phyloP scores from a whole-genome alignment of 2,113 vertebrate species.

The Festucalex cinctus region DNA sequence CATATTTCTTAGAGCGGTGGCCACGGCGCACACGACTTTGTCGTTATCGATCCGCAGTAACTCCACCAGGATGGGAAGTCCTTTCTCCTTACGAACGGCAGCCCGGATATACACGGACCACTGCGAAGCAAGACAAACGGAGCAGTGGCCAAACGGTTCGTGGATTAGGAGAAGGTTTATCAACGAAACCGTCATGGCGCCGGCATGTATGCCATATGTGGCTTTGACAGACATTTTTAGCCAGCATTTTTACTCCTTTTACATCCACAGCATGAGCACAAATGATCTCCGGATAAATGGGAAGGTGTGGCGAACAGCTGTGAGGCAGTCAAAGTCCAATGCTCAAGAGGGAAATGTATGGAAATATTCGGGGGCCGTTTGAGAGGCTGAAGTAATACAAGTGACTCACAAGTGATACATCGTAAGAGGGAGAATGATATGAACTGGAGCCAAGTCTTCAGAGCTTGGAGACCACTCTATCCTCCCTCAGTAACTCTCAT shows the following conservation, averaged over 20 bases:
- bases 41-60: slow-evolving; percentile 98
- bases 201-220: neutral
- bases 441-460: slow-evolving; percentile 27
- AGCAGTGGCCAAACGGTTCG: neutral
- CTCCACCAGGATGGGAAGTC: slow-evolving; percentile 95
- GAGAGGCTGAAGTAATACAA: slow-evolving; percentile 5
- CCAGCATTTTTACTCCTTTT: neutral
- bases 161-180: neutral
- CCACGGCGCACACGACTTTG: slow-evolving; percentile 96
- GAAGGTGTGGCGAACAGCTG: too few relatives aligned
- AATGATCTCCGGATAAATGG: slow-evolving; percentile 3
- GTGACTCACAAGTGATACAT: slow-evolving; percentile 35
- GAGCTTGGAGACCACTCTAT: slow-evolving; percentile 42
- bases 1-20: slow-evolving; percentile 98
- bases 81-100: slow-evolving; percentile 97
- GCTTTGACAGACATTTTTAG: neutral
- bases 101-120: slow-evolving; percentile 98
- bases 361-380: slow-evolving; percentile 24
- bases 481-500: slow-evolving; percentile 44
- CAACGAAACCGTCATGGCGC: neutral
- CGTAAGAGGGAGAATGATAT: slow-evolving; percentile 27
- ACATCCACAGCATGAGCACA: neutral
- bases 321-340: too few relatives aligned
- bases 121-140: slow-evolving; percentile 58
- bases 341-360: slow-evolving; percentile 19